These are phyloP conservation scores for Muschampia plurimacula DNA, from an alignment of 2,888 invertebrate genomes.

Conservation along the genomic window DNA sequence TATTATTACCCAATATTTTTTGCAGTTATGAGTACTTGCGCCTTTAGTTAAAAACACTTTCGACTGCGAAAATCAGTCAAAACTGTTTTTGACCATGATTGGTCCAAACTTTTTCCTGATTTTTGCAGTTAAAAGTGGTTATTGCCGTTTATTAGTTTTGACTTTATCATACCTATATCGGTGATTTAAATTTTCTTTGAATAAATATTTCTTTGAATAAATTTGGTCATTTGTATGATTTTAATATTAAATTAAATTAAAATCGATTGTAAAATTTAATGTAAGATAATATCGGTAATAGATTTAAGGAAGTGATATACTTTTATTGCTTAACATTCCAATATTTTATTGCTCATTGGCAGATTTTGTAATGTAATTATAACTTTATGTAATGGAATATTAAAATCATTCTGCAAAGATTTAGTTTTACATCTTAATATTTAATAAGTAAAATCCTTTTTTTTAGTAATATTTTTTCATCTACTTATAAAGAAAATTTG, in stretches of 20 bases:
- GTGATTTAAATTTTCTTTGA: no score
- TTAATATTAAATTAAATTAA: neutral
- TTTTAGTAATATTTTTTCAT: neutral
- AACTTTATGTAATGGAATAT: neutral
- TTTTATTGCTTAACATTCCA: conserved; percentile 12
- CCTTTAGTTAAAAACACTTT: no score
- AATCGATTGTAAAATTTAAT: neutral
- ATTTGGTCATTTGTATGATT: neutral
- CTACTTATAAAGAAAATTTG: no score
- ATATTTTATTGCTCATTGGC: conserved; percentile 8
- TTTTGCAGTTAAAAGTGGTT: no score
- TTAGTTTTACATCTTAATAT: neutral
- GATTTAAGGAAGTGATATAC: conserved; percentile 1
- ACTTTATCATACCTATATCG: no score
- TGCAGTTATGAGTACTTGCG: no score
- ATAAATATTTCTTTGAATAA: neutral
- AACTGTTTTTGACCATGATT: no score
- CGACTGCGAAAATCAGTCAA: no score
- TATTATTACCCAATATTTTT: no score
- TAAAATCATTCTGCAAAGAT: neutral
- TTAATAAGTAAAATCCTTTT: neutral
- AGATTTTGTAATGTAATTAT: neutral
- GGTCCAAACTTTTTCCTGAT: no score
- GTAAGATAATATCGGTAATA: neutral
- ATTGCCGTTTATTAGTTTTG: no score